phyloP scores from a whole-genome alignment of 2,797 vertebrate genomes.

The Phoeniculus purpureus region DNA sequence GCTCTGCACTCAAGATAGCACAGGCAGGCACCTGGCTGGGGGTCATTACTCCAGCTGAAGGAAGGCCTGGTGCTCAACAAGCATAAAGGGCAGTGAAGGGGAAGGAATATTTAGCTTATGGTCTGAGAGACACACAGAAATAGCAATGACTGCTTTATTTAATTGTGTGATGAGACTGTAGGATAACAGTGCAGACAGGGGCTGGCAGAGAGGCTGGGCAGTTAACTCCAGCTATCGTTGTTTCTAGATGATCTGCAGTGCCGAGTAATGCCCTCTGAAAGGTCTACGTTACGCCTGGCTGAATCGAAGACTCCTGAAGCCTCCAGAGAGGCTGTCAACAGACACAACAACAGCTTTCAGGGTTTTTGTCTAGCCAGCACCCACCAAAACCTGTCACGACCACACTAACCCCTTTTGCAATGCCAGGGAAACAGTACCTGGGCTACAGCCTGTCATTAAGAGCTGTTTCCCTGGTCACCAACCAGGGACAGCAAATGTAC shows the following conservation, averaged over 20 bases:
- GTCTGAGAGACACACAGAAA: background rate
- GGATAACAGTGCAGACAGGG: background rate
- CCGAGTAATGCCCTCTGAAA: background rate
- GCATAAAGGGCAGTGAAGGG: background rate
- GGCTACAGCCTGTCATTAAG: background rate
- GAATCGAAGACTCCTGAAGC: background rate
- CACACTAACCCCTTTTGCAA: background rate
- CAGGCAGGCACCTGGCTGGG: background rate
- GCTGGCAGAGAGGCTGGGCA: background rate
- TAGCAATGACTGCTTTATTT: slow-evolving; percentile 38
- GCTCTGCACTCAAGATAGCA: background rate
- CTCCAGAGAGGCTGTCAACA: background rate
- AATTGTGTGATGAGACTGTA: slow-evolving; percentile 5
- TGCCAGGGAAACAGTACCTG: background rate
- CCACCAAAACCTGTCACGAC: background rate
- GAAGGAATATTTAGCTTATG: slow-evolving; percentile 34
- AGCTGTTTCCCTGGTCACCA: background rate
- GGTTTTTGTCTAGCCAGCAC: background rate
- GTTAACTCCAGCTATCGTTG: background rate
- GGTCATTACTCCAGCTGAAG: background rate
- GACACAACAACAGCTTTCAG: background rate
- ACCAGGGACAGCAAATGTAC: background rate
- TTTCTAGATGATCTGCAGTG: background rate
- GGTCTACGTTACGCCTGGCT: background rate
- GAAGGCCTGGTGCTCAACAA: background rate